Conservation (phyloP, 2,797 vertebrate species). For the Hydrocynus forskahlii region DNA sequence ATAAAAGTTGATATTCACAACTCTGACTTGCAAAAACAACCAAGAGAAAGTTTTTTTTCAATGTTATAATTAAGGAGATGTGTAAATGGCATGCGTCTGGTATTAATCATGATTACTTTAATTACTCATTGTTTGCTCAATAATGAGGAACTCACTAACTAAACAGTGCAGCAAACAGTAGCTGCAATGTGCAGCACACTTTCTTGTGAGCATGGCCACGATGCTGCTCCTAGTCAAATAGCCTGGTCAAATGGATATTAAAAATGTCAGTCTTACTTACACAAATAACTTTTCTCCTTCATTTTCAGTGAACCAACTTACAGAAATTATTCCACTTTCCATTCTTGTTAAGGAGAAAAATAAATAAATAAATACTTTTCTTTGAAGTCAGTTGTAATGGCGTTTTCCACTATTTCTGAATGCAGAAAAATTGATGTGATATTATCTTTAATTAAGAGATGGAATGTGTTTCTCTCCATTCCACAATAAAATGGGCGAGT, state of each 20-base stretch:
- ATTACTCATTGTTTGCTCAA: constrained; percentile 74
- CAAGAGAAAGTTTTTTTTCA: constrained; percentile 42
- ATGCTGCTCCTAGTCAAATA: constrained; percentile 58
- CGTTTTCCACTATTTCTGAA: constrained; percentile 64
- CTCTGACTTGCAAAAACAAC: constrained; percentile 44
- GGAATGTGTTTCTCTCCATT: constrained; percentile 68
- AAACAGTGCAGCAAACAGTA: constrained; percentile 60
- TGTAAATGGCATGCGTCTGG: constrained; percentile 63
- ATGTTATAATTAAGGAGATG: constrained; percentile 77
- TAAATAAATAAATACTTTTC: constrained; percentile 60
- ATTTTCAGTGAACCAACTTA: constrained; percentile 60
- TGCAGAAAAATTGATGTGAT: constrained; percentile 70
- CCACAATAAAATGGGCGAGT: constrained; percentile 56
- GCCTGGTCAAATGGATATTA: constrained; percentile 69
- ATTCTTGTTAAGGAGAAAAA: constrained; percentile 55
- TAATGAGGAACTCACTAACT: constrained; percentile 56
- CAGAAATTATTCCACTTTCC: constrained; percentile 67
- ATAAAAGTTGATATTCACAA: background rate
- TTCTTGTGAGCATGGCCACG: constrained; percentile 53
- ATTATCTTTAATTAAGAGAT: constrained; percentile 82
- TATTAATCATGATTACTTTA: constrained; percentile 78
- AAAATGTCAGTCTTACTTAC: constrained; percentile 70
- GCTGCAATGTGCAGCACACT: constrained; percentile 56
- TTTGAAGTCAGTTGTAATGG: constrained; percentile 74
- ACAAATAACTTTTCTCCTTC: constrained; percentile 67